Evolutionary conservation across 2,888 invertebrate species (phyloP).

Genomic region (Camponotus fellah): DNA sequence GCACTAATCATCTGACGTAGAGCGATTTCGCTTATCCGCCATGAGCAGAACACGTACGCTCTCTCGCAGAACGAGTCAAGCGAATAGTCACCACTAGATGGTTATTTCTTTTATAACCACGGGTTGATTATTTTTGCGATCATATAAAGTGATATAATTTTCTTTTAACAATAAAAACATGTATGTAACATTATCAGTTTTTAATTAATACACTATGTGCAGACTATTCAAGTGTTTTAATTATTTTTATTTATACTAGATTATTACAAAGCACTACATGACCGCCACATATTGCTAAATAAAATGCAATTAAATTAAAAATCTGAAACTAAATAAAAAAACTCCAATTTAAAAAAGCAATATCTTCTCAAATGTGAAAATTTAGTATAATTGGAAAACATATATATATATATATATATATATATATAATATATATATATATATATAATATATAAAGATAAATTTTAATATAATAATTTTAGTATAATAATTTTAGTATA

Average conservation of each 20-base stretch:
- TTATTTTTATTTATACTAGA: background rate
- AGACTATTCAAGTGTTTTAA: background rate
- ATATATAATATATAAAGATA: background rate
- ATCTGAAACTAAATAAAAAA: no score
- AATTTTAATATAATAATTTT: slow-evolving; percentile 18
- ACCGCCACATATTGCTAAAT: background rate
- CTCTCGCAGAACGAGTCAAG: background rate
- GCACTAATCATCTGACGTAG: slow-evolving; percentile 68
- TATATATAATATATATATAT: no score
- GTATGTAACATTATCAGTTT: background rate
- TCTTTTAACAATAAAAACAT: background rate
- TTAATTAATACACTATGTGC: background rate
- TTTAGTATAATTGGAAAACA: background rate
- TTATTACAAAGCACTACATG: background rate
- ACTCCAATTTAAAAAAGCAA: no score
- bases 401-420: slow-evolving; percentile 1
- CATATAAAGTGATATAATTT: background rate
- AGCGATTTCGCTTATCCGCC: slow-evolving; percentile 58
- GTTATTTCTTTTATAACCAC: background rate
- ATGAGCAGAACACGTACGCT: slow-evolving; percentile 62
- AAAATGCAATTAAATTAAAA: no score
- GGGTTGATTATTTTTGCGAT: background rate
- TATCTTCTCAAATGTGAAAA: background rate
- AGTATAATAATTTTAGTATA: background rate
- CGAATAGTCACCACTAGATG: background rate